Conservation (phyloP, 2,797 vertebrate species). For the Lagorchestes hirsutus region DNA sequence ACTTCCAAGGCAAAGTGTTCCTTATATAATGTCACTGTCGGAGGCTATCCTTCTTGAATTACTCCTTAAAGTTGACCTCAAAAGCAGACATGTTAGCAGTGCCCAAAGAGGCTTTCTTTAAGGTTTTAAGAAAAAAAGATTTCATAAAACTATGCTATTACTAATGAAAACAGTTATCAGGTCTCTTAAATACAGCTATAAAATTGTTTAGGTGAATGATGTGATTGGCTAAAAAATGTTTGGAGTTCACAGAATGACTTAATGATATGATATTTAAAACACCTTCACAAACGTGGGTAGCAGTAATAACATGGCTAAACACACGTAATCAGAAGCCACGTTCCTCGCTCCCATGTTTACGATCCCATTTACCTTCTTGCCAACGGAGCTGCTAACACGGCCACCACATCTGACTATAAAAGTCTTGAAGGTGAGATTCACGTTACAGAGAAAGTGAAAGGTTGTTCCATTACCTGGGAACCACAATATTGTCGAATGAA, state of each 20-base stretch:
- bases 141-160: not conserved
- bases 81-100: not conserved
- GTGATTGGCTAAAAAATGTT: slow-evolving; percentile 32
- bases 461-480: not conserved
- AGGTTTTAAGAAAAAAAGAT: not conserved
- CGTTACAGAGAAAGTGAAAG: not conserved
- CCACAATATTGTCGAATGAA: slow-evolving; percentile 37
- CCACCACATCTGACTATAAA: not conserved
- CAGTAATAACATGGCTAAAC: slow-evolving; percentile 22
- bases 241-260: slow-evolving; percentile 47
- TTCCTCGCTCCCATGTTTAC: slow-evolving; percentile 20
- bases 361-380: slow-evolving; percentile 49
- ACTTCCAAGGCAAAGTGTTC: not conserved
- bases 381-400: slow-evolving; percentile 24
- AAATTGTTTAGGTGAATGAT: slow-evolving; percentile 36
- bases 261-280: slow-evolving; percentile 38
- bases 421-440: not conserved
- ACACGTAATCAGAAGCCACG: slow-evolving; percentile 46
- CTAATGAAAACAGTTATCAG: not conserved
- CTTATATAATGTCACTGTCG: not conserved
- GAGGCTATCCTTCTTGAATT: not conserved
- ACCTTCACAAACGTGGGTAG: slow-evolving; percentile 36
- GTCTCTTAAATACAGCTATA: not conserved
- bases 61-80: not conserved
- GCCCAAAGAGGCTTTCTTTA: not conserved